A percentile compares a stretch with the other conserved stretches of the same genome.
Conservation (phyloP, 2,113 vertebrate species). For the Ctenomys sociabilis region DNA sequence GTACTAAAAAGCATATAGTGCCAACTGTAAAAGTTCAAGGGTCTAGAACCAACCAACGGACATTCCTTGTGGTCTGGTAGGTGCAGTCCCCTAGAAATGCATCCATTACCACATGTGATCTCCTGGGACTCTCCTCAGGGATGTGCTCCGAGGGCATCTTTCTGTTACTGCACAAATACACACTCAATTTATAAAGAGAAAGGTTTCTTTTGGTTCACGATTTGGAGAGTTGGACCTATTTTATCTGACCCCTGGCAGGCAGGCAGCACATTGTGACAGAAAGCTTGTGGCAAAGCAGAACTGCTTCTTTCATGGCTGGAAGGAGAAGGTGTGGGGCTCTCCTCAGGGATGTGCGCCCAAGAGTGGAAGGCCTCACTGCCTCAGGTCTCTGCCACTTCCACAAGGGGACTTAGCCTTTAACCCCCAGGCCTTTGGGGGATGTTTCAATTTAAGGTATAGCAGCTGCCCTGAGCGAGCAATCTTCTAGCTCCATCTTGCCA, state of each 20-base stretch:
- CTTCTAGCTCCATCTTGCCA: neutral
- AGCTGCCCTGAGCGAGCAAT: neutral
- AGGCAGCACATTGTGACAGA: neutral
- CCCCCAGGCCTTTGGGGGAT: neutral
- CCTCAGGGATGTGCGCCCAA: no score
- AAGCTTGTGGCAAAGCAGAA: neutral
- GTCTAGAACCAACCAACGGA: neutral
- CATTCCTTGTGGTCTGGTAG: neutral
- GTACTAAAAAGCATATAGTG: neutral
- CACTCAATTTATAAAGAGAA: neutral
- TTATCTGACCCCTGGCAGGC: neutral
- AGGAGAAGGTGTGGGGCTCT: neutral
- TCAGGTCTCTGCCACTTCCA: neutral
- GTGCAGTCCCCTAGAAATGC: neutral
- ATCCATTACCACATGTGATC: neutral
- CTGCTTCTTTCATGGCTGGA: neutral
- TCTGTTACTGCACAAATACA: no score
- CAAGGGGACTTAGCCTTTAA: neutral
- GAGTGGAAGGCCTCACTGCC: neutral
- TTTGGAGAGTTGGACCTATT: neutral
- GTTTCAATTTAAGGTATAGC: neutral
- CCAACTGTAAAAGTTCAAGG: neutral
- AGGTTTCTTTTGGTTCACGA: neutral
- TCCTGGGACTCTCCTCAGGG: no score
- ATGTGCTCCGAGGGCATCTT: no score